These are phyloP conservation scores for Platanista minor DNA, from an alignment of 2,113 vertebrate genomes.

Conservation along the genomic window DNA sequence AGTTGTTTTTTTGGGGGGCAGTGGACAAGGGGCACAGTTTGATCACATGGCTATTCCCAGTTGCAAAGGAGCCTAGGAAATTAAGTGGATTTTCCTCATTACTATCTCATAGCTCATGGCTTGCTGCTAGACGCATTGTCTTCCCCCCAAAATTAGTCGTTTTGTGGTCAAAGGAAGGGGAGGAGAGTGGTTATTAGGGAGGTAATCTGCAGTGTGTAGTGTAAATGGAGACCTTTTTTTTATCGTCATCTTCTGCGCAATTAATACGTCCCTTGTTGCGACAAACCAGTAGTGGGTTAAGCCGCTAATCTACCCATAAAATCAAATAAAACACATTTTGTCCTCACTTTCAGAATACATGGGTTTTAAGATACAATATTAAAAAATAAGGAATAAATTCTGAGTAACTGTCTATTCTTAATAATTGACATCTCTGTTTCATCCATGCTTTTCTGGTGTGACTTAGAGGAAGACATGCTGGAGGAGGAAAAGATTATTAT, in stretches of 20 bases:
- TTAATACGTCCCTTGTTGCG: neutral
- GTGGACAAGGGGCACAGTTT: neutral
- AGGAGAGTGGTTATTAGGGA: neutral
- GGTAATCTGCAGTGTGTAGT: neutral
- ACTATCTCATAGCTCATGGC: neutral
- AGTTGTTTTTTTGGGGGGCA: neutral
- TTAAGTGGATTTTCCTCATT: neutral
- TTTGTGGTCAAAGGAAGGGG: neutral
- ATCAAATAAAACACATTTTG: neutral
- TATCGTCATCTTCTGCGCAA: neutral
- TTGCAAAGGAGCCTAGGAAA: neutral
- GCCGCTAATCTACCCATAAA: neutral
- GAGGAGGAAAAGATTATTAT: neutral
- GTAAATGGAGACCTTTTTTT: neutral
- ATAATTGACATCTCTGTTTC: neutral
- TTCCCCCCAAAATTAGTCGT: neutral
- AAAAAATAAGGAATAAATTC: neutral
- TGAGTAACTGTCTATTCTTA: neutral
- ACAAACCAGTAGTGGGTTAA: neutral
- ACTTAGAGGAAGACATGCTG: neutral
- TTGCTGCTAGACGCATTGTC: neutral
- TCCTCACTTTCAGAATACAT: neutral
- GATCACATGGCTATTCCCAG: neutral
- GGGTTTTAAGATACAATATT: conserved; percentile 12
- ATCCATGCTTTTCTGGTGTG: neutral